Percentiles rank a stretch among this genome's conserved stretches.
Conservation (phyloP, 2,888 invertebrate genomes). For the Eucriotettix oculatus region DNA sequence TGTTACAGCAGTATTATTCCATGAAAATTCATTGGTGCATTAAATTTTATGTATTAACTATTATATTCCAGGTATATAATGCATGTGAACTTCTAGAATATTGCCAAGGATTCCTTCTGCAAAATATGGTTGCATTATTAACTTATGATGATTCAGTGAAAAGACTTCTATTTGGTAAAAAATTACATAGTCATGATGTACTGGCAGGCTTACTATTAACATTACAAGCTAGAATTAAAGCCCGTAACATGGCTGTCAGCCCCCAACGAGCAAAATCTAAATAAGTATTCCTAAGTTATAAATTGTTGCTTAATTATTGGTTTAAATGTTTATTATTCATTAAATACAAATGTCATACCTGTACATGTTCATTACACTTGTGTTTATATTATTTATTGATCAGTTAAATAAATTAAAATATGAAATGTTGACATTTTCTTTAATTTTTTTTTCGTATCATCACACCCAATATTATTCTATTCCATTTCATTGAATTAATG, state of each 20-base stretch:
- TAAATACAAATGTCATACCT: no score
- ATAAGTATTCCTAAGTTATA: background rate
- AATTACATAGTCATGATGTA: slow-evolving; percentile 78
- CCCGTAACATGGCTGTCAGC: slow-evolving; percentile 17
- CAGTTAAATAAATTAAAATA: no score
- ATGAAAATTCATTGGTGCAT: background rate
- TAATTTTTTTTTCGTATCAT: no score
- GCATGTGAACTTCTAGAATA: slow-evolving; percentile 74
- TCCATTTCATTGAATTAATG: no score
- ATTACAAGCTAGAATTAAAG: slow-evolving; percentile 65
- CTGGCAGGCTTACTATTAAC: slow-evolving; percentile 64
- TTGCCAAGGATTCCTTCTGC: slow-evolving; percentile 77
- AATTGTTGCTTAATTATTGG: no score
- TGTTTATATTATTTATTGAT: no score
- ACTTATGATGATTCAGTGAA: slow-evolving; percentile 85
- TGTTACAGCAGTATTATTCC: background rate
- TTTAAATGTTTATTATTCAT: no score
- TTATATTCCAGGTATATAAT: slow-evolving; percentile 54
- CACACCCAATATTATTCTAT: no score
- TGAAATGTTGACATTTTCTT: no score
- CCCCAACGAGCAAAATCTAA: slow-evolving; percentile 8
- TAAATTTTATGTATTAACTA: background rate
- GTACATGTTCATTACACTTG: no score
- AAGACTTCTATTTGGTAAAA: slow-evolving; percentile 71
- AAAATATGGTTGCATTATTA: slow-evolving; percentile 86